These are phyloP conservation scores for Myodes glareolus DNA, from an alignment of 2,113 vertebrate species.

Conservation along the genomic window DNA sequence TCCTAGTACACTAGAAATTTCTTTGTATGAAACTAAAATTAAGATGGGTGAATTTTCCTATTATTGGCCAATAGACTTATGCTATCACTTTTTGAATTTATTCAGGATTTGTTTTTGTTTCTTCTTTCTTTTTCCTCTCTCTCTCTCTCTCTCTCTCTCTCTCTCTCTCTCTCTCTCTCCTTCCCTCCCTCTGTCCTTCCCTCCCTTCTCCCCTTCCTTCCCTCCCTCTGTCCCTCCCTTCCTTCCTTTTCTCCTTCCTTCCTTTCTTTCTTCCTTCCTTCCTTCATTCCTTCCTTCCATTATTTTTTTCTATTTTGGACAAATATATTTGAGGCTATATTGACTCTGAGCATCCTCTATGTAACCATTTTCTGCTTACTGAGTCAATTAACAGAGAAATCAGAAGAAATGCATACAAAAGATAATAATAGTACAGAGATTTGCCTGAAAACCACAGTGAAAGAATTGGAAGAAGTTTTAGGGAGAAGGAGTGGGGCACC, in stretches of 20 bases:
- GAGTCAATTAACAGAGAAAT: neutral
- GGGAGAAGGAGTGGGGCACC: neutral
- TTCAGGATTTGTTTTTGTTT: neutral
- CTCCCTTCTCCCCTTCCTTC: too few species aligned
- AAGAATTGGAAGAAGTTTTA: neutral
- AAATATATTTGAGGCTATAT: conserved; percentile 28
- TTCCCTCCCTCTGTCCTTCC: too few species aligned
- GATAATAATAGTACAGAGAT: neutral
- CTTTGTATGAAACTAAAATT: conserved; percentile 37
- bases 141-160: neutral
- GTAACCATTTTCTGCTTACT: neutral
- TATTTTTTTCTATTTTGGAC: neutral
- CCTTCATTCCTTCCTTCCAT: rapidly evolving
- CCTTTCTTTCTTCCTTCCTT: rapidly evolving
- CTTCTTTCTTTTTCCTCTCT: neutral
- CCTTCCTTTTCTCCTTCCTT: too few species aligned
- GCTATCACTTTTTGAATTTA: neutral
- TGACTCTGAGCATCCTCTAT: conserved; percentile 14
- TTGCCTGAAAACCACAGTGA: neutral
- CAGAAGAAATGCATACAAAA: neutral
- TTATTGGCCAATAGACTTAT: neutral
- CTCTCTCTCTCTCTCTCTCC: neutral
- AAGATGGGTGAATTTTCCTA: neutral
- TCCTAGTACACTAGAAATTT: neutral
- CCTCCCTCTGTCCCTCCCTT: too few species aligned